These are phyloP conservation scores for Nixonia krombeini DNA, from an alignment of 1,140 invertebrate species.

Conservation along the genomic window DNA sequence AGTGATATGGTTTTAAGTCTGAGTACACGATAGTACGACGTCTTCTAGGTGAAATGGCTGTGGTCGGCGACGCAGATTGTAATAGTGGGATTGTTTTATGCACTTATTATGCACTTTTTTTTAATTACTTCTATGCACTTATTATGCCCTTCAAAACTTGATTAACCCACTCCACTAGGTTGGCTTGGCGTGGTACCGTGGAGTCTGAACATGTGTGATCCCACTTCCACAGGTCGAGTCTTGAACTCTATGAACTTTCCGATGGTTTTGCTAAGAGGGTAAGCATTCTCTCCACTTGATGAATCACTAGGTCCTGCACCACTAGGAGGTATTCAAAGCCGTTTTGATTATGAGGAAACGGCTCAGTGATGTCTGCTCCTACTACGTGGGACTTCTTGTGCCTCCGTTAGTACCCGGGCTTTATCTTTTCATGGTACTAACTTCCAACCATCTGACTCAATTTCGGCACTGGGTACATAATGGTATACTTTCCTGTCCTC, in stretches of 20 bases:
- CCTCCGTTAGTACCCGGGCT: constrained; percentile 22
- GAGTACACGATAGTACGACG: constrained; percentile 10
- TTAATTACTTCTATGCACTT: constrained; percentile 45
- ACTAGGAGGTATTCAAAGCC: constrained; percentile 16
- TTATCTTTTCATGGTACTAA: constrained; percentile 26
- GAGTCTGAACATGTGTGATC: constrained; percentile 45
- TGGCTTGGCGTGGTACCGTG: constrained; percentile 63
- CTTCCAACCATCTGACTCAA: constrained; percentile 30
- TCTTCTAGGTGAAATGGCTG: constrained; percentile 14
- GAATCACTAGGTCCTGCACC: constrained; percentile 22
- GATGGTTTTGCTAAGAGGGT: constrained; percentile 8
- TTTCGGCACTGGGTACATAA: not conserved
- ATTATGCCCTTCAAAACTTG: constrained; percentile 64
- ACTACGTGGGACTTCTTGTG: constrained; percentile 24
- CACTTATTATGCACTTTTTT: constrained; percentile 29
- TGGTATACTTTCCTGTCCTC: constrained; percentile 16
- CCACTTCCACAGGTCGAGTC: constrained; percentile 18
- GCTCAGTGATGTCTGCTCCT: constrained; percentile 46
- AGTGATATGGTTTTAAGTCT: constrained; percentile 18
- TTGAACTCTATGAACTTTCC: not conserved
- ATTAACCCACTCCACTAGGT: constrained; percentile 65
- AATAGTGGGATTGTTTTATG: constrained; percentile 16
- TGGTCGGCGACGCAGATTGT: constrained; percentile 22
- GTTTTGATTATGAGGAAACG: constrained; percentile 19
- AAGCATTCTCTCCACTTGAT: constrained; percentile 20